Conservation (phyloP, 2,797 vertebrate genomes). For the Nyctalus aviator region DNA sequence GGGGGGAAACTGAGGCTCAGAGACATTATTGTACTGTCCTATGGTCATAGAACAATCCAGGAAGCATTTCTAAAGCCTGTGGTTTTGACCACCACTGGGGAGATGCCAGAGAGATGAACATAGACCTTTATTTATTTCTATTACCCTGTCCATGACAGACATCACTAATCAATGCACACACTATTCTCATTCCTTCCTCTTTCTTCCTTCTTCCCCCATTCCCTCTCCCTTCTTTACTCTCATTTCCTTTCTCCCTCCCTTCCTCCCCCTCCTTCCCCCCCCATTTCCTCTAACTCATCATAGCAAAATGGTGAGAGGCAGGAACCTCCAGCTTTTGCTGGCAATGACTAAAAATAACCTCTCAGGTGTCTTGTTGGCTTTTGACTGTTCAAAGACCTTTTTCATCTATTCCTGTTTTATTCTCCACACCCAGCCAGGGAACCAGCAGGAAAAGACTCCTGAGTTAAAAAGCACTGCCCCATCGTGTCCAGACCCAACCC, state of each 20-base stretch:
- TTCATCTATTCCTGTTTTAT: conserved; percentile 72
- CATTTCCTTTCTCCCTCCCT: neutral
- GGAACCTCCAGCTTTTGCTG: conserved; percentile 60
- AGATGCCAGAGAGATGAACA: neutral
- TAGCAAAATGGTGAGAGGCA: conserved; percentile 67
- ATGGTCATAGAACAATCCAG: neutral
- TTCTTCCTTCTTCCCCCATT: neutral
- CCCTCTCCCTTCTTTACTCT: neutral
- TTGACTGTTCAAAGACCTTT: conserved; percentile 75
- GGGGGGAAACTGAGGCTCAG: conserved; percentile 8
- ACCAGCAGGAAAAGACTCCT: conserved; percentile 51
- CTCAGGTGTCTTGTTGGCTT: conserved; percentile 70
- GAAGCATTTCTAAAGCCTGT: conserved; percentile 15
- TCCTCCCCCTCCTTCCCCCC: neutral
- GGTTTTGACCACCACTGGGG: neutral
- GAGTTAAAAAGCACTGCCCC: conserved; percentile 14
- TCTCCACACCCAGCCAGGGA: conserved; percentile 35
- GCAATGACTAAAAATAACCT: conserved; percentile 77
- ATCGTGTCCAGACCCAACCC: neutral
- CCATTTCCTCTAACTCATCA: conserved; percentile 30
- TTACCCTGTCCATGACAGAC: neutral
- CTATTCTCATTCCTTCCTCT: neutral
- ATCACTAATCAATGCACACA: conserved; percentile 2
- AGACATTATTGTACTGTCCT: neutral
- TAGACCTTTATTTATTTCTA: neutral